A percentile compares a stretch with the other conserved stretches of the same genome.
Evolutionary conservation across 2,888 invertebrate genomes (phyloP).

Genomic region (Nephrotoma guestfalica): DNA sequence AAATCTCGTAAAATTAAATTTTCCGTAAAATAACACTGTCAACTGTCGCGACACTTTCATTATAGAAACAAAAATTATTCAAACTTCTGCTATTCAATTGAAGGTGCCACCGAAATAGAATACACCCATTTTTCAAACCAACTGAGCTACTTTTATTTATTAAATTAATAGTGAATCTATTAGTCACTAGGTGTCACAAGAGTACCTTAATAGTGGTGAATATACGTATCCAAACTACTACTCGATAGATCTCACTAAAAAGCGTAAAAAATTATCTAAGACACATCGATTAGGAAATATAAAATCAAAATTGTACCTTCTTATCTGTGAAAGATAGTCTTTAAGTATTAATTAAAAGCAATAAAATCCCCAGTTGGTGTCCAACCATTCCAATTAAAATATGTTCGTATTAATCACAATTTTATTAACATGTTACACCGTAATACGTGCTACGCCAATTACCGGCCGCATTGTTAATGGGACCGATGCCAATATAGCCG

Average conservation of each 20-base stretch:
- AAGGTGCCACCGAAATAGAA: not conserved
- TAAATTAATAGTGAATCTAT: not conserved
- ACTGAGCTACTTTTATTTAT: not conserved
- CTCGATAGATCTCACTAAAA: too few species aligned
- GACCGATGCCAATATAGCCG: conserved; percentile 13
- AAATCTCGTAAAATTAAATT: too few species aligned
- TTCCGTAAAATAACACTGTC: too few species aligned
- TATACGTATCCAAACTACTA: too few species aligned
- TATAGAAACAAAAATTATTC: not conserved
- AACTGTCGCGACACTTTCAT: too few species aligned
- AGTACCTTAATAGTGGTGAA: not conserved
- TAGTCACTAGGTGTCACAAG: not conserved
- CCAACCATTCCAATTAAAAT: not conserved
- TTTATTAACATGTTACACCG: not conserved
- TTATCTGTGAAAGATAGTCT: not conserved
- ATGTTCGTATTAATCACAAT: not conserved
- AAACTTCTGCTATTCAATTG: not conserved
- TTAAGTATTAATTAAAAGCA: not conserved
- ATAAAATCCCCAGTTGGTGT: not conserved
- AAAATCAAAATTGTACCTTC: not conserved
- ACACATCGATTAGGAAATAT: not conserved
- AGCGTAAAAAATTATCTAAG: not conserved
- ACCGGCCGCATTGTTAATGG: conserved; percentile 16
- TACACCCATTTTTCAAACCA: not conserved
- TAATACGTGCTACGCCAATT: not conserved